Base-by-base conservation (phyloP, 1,140 invertebrate species). In the Aphis gossypii region DNA sequence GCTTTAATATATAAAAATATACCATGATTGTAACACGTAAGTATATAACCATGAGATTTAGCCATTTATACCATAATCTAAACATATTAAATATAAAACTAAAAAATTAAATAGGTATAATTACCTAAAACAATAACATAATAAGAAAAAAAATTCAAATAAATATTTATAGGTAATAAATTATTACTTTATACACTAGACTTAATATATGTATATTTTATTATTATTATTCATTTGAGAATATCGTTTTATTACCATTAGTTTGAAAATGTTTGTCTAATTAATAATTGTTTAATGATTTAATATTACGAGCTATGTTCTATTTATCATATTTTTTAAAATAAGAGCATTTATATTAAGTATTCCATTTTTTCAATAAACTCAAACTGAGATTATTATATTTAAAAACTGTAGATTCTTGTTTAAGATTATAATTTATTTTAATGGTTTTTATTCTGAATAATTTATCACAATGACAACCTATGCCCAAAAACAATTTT, bases 381-480 rank as follows among this genome's bases (percentile, higher is more conserved):
- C 18, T 87, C 23, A 20, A 41, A 60, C n/a, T 38, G 21, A 18
- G 14, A 20, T 89, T 38, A 20, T 89, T 38, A 60, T 41, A 56
- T 38, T 90, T 60, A 38, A 38, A 48, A 88, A 88, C 46, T 51
- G 30, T 51, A 38, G 9, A 56, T 90, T 90, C 51, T 38, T 30
- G 20, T 90, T 25, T 41, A 38, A 30, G n/a, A 3, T 7, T 35
- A 54, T 48, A 88, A 88, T 6, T 88, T 54, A 54, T 41, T 90
- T 41, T 90, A 90, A 90, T 90, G 38, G 51, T 90, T 60, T 90
- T 56, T 25, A 51, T 54, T 90, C 18, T 56, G 23, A 60, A 90
- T 90, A 60, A 90, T 90, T 90, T 56, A 90, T 90, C 35, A 90
- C 54, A 90, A 41, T 90, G 51, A 56, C 51, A 68, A 23, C 38